Base-by-base conservation (phyloP, 2,888 invertebrate species). In the Folsomia candida region DNA sequence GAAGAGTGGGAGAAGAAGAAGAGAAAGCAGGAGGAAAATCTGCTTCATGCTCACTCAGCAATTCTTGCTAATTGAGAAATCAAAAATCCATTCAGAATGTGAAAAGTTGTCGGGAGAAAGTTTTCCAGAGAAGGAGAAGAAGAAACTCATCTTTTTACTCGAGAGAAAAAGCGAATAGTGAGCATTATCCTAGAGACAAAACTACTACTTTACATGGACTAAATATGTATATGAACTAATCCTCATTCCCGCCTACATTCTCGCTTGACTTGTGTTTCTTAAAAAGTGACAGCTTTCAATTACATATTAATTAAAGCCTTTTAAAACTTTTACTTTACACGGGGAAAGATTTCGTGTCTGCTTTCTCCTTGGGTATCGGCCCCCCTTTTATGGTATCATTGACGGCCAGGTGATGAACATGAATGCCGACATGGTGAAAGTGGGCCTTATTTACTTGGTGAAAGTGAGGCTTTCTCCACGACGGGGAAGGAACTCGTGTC, bases 41-140 rank as follows among this genome's bases (percentile, higher is more conserved):
- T 61, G 61, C n/a, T n/a, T n/a, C n/a, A n/a, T n/a, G n/a, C 63
- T 28, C 62, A 26, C 54, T 69, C 68, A 63, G 68, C 68, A 69
- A 69, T 28, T 57, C 62, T n/a, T 24, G 51, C 63, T 69, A 69
- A 69, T 69, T 22, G 68, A 63, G 57, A 69, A 69, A 69, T 69
- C 68, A 69, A 63, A 58, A 68, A 69, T 37, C 68, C 62, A 63
- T 63, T 68, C 68, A 69, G 20, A 63, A 57, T 59, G 6, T 37
- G 37, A 37, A 37, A 37, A 37, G 37, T 37, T 37, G 37, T 37
- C n/a, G 37, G 4, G 6, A 37, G 37, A 37, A 37, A n/a, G 6
- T 37, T 37, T 37, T 37, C 37, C 37, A 37, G 37, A 37, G 14
- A 37, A 37, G 37, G 14, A 37, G 14, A 14, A 37, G 14, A 37